Conservation (phyloP, 2,888 invertebrate species). For the Anthophora plumipes region DNA sequence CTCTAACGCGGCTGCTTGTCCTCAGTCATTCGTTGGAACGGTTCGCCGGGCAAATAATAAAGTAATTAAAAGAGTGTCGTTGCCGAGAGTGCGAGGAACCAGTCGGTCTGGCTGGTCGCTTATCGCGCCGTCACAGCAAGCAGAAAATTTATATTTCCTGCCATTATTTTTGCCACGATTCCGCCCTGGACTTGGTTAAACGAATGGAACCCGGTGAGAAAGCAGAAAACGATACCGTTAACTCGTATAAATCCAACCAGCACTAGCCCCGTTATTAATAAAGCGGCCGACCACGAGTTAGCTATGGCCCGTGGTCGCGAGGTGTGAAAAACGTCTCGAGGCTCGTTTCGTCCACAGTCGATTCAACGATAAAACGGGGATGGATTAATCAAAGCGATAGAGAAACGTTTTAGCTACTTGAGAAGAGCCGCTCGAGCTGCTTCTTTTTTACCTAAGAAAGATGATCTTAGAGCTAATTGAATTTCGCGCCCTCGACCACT, state of each 20-base stretch:
- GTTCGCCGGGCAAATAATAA: constrained; percentile 34
- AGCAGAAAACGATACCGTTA: constrained; percentile 35
- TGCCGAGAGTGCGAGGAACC: constrained; percentile 15
- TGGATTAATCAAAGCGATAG: constrained; percentile 21
- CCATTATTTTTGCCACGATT: constrained; percentile 48
- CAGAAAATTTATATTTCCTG: constrained; percentile 56
- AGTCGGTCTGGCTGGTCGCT: constrained; percentile 21
- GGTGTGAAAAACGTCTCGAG: constrained; percentile 37
- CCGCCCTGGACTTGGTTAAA: constrained; percentile 14
- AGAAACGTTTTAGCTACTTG: background rate
- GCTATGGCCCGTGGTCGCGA: background rate
- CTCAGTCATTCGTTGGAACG: background rate
- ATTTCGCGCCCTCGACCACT: background rate
- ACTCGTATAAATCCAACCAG: constrained; percentile 23
- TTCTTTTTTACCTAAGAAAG: background rate
- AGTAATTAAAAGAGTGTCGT: constrained; percentile 50
- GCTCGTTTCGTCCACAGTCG: background rate
- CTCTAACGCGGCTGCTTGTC: background rate
- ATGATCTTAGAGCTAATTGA: background rate
- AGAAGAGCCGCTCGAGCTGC: background rate
- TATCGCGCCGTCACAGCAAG: constrained; percentile 35
- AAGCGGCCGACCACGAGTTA: background rate
- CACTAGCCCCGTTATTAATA: constrained; percentile 9
- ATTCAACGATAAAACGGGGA: constrained; percentile 30
- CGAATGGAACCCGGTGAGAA: constrained; percentile 16